Conservation (phyloP, 2,888 invertebrate species). For the Syrphus vitripennis region DNA sequence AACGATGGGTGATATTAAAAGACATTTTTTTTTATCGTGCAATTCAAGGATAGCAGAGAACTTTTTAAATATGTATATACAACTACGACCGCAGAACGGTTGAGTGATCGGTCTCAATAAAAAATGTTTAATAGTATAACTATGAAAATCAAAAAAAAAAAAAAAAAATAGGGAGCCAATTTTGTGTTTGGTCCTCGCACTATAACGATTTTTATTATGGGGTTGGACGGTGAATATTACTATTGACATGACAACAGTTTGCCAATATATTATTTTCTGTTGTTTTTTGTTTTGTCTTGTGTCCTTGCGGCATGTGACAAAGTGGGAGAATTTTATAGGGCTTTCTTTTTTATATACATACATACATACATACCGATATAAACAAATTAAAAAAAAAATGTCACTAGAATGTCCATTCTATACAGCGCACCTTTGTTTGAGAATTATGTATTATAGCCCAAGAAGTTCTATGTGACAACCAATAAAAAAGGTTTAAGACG, state of each 20-base stretch:
- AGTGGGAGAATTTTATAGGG: not conserved
- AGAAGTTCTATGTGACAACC: slow-evolving; percentile 54
- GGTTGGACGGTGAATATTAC: slow-evolving; percentile 24
- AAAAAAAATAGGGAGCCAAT: not conserved
- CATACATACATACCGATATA: not conserved
- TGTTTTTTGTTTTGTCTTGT: not conserved
- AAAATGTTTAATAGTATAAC: slow-evolving; percentile 56
- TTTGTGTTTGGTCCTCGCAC: not conserved
- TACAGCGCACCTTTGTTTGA: slow-evolving; percentile 63
- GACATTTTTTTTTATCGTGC: slow-evolving; percentile 20
- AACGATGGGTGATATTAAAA: not conserved
- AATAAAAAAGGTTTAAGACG: not conserved
- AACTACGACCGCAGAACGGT: slow-evolving; percentile 3
- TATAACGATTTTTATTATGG: not conserved
- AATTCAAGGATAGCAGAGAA: not conserved
- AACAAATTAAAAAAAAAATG: slow-evolving; percentile 59
- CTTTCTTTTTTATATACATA: not conserved
- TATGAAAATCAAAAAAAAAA: slow-evolving; percentile 42
- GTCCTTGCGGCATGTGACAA: slow-evolving; percentile 1
- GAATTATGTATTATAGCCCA: slow-evolving; percentile 27
- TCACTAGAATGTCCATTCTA: slow-evolving; percentile 18
- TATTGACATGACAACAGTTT: slow-evolving; percentile 59
- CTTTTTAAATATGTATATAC: too few species aligned
- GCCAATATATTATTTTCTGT: slow-evolving; percentile 51
- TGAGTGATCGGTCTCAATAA: slow-evolving; percentile 67